Evolutionary conservation across 2,888 invertebrate genomes (phyloP).

Genomic region (Plagiodera versicolora): DNA sequence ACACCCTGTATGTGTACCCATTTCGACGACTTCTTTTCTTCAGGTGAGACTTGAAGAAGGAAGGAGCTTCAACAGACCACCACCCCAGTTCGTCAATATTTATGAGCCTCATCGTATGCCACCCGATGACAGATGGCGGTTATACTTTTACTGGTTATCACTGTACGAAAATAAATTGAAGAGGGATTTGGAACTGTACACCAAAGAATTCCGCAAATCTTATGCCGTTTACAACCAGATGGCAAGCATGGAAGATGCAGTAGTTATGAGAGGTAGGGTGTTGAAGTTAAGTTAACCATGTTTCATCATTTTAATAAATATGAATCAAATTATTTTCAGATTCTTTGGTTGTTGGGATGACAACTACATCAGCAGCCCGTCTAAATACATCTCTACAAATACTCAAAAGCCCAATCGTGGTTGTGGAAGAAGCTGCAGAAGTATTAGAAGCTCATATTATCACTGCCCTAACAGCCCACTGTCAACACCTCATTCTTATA

Average conservation of each 20-base stretch:
- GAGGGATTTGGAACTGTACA: constrained; percentile 32
- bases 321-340: too few species aligned
- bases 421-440: constrained; percentile 89
- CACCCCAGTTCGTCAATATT: constrained; percentile 27
- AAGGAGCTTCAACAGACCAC: neutral
- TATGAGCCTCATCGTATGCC: constrained; percentile 37
- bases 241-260: constrained; percentile 61
- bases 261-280: constrained; percentile 58
- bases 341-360: constrained; percentile 60
- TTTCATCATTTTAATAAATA: too few species aligned
- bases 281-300: too few species aligned
- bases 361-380: constrained; percentile 76
- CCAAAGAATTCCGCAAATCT: constrained; percentile 33
- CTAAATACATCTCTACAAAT: constrained; percentile 64
- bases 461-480: constrained; percentile 61
- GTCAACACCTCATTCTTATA: constrained; percentile 80
- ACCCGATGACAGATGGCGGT: constrained; percentile 43
- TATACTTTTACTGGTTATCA: constrained; percentile 48
- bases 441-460: constrained; percentile 84
- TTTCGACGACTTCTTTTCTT: neutral
- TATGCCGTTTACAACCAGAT: constrained; percentile 56
- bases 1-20: too few species aligned
- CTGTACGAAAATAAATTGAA: constrained; percentile 29
- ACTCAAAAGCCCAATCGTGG: constrained; percentile 67
- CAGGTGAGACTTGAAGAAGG: constrained; percentile 8